Evolutionary conservation across 2,113 vertebrate genomes (phyloP), one percentile per base, ranked within the genome.

Genomic region (Dromaius novaehollandiae): DNA sequence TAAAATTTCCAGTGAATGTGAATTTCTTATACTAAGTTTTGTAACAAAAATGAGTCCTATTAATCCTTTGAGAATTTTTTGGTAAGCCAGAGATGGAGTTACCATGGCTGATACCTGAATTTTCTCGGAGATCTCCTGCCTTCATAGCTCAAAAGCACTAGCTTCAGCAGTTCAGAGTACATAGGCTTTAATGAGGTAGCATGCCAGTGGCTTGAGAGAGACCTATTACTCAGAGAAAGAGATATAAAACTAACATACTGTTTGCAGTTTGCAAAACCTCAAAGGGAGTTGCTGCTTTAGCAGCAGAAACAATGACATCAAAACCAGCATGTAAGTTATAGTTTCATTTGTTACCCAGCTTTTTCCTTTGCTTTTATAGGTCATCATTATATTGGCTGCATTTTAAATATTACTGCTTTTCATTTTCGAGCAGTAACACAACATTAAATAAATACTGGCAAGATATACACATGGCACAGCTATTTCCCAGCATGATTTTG

Each of bases 361-460:
- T 97, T 89, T 86, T 71, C 46, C 63, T 86, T 70, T 84, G n/a
- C 38, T 76, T 95, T 96, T 96, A 85, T 86, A 89, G 77, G 94
- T 92, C 86, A 88, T 96, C 90, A 87, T 93, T 61, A 66, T 65
- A 74, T 78, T 88, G 87, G 53, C 44, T 30, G 12, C 50, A 40
- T 94, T 82, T 84, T 78, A 97, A 96, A 97, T 95, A 90, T 89
- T 74, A 88, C 86, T 95, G 68, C 51, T 92, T 92, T 88, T 95
- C 70, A 80, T 78, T 96, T 85, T 90, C n/a, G 4, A 82, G 71
- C 68, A 88, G 83, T 77, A 95, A 96, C 71, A 69, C 71, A 70
- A 73, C 74, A 95, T 95, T 93, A 89, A 97, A 96, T 96, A 96
- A 96, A 94, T 87, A 87, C 40, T 38, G 48, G 69, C 76, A 89